Percentiles rank a stretch among this genome's conserved stretches.
Conservation (phyloP, 2,113 vertebrate genomes). For the Eurystomus gularis region DNA sequence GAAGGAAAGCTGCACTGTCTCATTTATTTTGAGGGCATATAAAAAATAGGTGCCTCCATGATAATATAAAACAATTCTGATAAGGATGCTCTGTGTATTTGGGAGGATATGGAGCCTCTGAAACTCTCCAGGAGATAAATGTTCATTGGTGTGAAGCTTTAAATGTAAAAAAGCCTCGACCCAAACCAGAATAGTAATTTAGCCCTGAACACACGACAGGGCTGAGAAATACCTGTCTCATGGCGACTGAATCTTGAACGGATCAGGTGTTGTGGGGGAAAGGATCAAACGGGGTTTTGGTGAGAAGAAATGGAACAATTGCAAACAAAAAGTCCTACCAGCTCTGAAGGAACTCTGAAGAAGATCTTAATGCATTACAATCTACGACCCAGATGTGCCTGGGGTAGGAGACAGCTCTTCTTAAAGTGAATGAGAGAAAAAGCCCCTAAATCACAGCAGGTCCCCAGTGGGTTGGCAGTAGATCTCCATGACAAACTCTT, state of each 20-base stretch:
- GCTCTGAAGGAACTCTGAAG: neutral
- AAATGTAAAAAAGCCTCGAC: neutral
- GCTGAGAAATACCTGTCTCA: neutral
- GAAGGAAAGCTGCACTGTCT: neutral
- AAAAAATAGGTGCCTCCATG: neutral
- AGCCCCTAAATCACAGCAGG: neutral
- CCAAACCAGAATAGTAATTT: neutral
- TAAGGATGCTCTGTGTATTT: neutral
- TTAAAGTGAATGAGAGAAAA: neutral
- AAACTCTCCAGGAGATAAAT: neutral
- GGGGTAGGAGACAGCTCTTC: neutral
- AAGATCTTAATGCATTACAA: neutral
- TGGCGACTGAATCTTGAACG: neutral
- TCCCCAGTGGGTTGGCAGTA: neutral
- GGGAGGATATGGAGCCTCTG: neutral
- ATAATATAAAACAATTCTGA: neutral
- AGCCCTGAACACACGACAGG: neutral
- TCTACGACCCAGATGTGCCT: neutral
- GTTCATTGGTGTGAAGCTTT: neutral
- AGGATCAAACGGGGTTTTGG: neutral
- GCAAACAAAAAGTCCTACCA: neutral
- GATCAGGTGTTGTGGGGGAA: neutral
- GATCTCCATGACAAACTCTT: neutral
- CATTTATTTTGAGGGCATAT: neutral
- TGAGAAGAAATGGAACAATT: neutral